phyloP scores from a whole-genome alignment of 2,113 vertebrate genomes.

The Prionailurus bengalensis region DNA sequence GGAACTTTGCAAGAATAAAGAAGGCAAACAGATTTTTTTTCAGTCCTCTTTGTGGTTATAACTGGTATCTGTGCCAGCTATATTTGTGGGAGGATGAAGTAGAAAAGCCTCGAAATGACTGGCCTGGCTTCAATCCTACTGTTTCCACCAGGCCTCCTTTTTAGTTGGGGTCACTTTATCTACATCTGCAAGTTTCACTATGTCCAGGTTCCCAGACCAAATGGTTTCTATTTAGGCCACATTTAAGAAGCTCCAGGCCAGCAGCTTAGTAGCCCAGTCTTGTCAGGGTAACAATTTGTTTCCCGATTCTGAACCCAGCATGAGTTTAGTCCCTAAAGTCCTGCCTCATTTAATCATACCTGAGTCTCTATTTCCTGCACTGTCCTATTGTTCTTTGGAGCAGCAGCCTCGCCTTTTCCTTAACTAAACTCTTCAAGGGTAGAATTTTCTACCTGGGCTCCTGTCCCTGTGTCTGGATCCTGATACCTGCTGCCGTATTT shows the following conservation, averaged over 20 bases:
- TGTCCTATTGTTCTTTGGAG: background rate
- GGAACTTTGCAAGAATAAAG: background rate
- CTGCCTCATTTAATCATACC: background rate
- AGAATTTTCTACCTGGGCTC: background rate
- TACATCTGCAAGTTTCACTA: background rate
- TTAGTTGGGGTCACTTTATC: background rate
- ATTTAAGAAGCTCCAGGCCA: background rate
- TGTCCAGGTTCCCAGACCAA: background rate
- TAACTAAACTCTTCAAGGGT: background rate
- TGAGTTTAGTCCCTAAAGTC: background rate
- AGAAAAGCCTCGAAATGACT: background rate
- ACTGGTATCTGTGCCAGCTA: background rate
- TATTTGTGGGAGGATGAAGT: background rate
- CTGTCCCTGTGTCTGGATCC: background rate
- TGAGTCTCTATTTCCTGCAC: background rate
- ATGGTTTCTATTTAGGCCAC: background rate
- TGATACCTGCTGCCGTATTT: background rate
- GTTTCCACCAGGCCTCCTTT: background rate
- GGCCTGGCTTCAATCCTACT: background rate
- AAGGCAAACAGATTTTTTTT: background rate
- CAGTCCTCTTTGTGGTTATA: background rate
- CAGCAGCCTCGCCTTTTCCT: background rate
- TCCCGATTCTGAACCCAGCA: background rate
- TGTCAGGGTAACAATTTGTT: background rate
- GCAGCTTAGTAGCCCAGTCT: background rate